Evolutionary conservation across 2,113 vertebrate species (phyloP), one percentile per base, ranked within the genome.

Genomic region (Cyprinodon tularosa): DNA sequence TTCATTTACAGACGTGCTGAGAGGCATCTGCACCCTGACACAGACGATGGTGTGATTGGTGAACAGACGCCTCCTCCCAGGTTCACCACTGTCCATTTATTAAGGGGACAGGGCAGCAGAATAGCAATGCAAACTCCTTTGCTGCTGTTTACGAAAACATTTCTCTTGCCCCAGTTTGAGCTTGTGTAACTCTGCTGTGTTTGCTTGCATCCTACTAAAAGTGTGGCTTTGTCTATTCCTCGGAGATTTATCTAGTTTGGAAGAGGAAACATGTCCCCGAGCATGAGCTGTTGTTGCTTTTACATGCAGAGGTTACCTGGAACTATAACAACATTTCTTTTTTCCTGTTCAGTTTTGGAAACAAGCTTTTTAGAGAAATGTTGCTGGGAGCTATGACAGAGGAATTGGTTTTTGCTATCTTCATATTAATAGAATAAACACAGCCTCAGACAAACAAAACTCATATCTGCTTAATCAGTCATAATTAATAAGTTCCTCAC

Each of bases 1-100:
- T 89, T 81, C 77, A 76, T 84, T 88, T 89, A 62, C 71, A 71
- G 66, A 75, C 75, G 67, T 71, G 76, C 85, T 20, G 74, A 80
- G 76, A 83, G 48, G 74, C 81, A 59, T 76, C 73, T 44, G 4
- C 62, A 3, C 59, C 45, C 70, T 62, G 71, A 80, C 76, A 48
- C 72, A 38, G 36, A 67, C 66, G 2, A 44, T 39, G 1, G 44
- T 70, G 70, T 64, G 64, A 82, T 22, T 57, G 65, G 71, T 14
- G 59, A 69, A 15, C 9, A 42, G 59, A 42, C 22, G 17, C 22
- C 68, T 73, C 74, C 68, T 77, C 68, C 60, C 73, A 83, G 83
- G 83, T 90, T 87, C 61, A 76, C 69, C 78, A 3, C 71, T 9
- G 64, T 59, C 81, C 85, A 84, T 91, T 87, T 29, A 82, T 89